Evolutionary conservation across 2,888 invertebrate genomes (phyloP), one percentile per base, ranked within the genome.

Genomic region (Lypha dubia): DNA sequence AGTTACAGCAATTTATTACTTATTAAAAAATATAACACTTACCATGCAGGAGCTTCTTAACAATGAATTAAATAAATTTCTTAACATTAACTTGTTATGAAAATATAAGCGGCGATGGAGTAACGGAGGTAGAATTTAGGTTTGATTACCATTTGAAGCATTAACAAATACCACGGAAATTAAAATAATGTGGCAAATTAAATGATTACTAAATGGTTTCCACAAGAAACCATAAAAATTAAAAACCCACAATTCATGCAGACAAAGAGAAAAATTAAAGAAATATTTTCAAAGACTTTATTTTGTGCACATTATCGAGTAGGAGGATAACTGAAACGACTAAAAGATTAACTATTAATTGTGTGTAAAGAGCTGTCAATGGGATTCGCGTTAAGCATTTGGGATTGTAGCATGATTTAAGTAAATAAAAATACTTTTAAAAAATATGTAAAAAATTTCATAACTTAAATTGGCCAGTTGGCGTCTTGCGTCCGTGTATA

Each of bases 121-220:
- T 28, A 4, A 28, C 20, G 2, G n/a, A 15, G 28, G 7, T 1
- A 13, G 60, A 81, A 20, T 62, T 38, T 32, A 35, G n/a, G n/a
- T 49, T 49, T 22, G 8, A 28, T 38, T 46, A 38, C 15, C 9
- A 17, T 51, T 28, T 63, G 15, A 70, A 11, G 41, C 44, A 44
- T n/a, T 22, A 53, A 17, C 17, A 79, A 62, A 56, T 70, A 68
- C 46, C 8, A 11, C 58, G 58, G 41, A 56, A 83, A 75, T 71
- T 46, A 65, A 76, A 76, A 60, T 67, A 65, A 79, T 79, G 46
- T 83, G 71, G 58, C 80, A 85, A 86, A 83, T 79, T 49, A 67
- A 80, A 85, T 86, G 83, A 86, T 85, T 83, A 85, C 86, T 28
- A 28, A 28, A 2, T 86, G 79, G 13, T 56, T 71, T 65, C 79